Evolutionary conservation across 1,140 invertebrate species (phyloP), one percentile per base, ranked within the genome.

Genomic region (Bacillus rossius): DNA sequence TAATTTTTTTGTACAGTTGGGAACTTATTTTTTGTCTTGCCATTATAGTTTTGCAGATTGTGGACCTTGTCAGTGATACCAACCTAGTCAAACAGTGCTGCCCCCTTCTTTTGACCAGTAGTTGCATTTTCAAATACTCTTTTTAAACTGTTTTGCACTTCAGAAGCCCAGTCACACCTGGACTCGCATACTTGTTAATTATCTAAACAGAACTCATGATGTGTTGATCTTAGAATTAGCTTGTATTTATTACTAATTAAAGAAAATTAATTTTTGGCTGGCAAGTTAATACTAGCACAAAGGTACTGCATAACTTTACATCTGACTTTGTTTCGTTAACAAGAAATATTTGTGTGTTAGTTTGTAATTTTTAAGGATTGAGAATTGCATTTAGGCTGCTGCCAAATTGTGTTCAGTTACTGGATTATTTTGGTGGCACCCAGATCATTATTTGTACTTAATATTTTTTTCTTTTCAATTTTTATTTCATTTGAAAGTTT

Each of bases 211-310:
- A 29, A 17, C 16, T 50, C 37, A 19, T 23, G 48, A 50, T 50
- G 37, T n/a, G 16, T n/a, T 50, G 48, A 16, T 16, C 19, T 25
- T 50, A 50, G 48, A 50, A 0, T n/a, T 50, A 50, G 48, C 8
- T n/a, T 50, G 48, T 50, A 50, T 29, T 29, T 50, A 50, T 50
- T 50, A 50, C 19, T 22, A 29, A 50, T 50, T 50, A 19, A 50
- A 48, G 37, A 45, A 17, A 45, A 13, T 29, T 50, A 29, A 29
- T 50, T 50, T 48, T 29, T 17, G 16, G 16, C 26, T 17, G 25
- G n/a, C 37, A 14, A 29, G 37, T 50, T 50, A 29, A 50, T 17
- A 50, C 19, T 25, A 50, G 48, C 48, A 50, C 48, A 50, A 50
- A 50, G 48, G 48, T 50, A 50, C 48, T 50, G 48, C 37, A 50